phyloP scores from a whole-genome alignment of 1,140 invertebrate species.

The Drepana arcuata region DNA sequence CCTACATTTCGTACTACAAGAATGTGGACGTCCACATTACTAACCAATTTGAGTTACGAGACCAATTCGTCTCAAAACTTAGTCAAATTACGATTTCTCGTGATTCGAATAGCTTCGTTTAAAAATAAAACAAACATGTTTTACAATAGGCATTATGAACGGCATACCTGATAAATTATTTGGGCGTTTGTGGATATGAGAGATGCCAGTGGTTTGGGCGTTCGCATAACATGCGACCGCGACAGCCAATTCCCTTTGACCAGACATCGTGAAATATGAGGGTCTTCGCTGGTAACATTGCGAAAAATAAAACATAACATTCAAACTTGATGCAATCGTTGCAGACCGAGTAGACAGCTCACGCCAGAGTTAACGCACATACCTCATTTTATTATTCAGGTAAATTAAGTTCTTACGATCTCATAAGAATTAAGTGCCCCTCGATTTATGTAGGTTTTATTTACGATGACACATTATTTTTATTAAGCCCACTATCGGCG shows the following conservation, averaged over 20 bases:
- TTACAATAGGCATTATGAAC: too few relatives aligned
- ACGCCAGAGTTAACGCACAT: constrained; percentile 10
- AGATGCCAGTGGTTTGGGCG: constrained; percentile 21
- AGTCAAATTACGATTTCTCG: too few relatives aligned
- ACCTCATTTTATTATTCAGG: constrained; percentile 31
- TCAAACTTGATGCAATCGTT: too few relatives aligned
- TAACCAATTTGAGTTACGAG: too few relatives aligned
- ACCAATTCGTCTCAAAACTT: too few relatives aligned
- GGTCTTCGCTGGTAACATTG: constrained; percentile 25
- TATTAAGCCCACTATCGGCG: constrained; percentile 17
- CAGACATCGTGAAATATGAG: constrained; percentile 49
- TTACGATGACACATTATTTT: constrained; percentile 28
- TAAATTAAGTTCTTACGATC: constrained; percentile 35
- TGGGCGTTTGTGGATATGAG: too few relatives aligned
- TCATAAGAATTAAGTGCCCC: constrained; percentile 20
- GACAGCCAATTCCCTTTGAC: constrained; percentile 36
- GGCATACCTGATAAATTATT: too few relatives aligned
- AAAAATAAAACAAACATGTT: too few relatives aligned
- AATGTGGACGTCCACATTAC: too few relatives aligned
- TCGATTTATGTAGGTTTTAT: constrained; percentile 23
- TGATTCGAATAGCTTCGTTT: too few relatives aligned
- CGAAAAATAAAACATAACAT: constrained; percentile 41
- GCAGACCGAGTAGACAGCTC: too few relatives aligned
- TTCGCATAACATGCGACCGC: constrained; percentile 26
- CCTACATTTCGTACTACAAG: too few relatives aligned